Evolutionary conservation across 2,888 invertebrate species (phyloP), one percentile per base, ranked within the genome.

Genomic region (Tenthredo distinguenda): DNA sequence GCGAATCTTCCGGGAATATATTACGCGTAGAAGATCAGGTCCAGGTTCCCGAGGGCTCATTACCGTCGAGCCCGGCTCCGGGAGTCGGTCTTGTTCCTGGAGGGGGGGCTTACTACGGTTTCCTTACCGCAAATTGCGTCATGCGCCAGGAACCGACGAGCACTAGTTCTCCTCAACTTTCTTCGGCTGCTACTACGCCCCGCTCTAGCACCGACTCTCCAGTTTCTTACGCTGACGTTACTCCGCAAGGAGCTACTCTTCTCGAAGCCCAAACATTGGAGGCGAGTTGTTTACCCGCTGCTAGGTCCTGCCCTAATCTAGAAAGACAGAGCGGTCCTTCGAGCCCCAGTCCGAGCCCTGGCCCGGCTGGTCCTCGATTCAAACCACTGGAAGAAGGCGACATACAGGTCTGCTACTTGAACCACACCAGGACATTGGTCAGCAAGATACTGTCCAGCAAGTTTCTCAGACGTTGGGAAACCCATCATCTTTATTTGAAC

Each of bases 371-470:
- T 0, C 96, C 96, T 0, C 94, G 96, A 50, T 96, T 96, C 93
- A 97, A 96, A 92, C 94, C 97, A 71, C 95, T 97, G 77, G 94
- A 95, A 21, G 97, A 97, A 89, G 97, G 97, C 1, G 95, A 96
- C 87, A 95, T 97, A 62, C 96, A 96, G 91, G 95, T 97, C 86
- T 97, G 97, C 94, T 95, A 96, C 90, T 95, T 97, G 88, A 96
- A 97, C 90, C 97, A 97, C 92, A 96, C 96, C 4, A 94, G 96
- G 88, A 97, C 97, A 55, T 96, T 97, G 86, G 96, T 97, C 87
- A 96, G 96, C 93, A 97, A 97, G 94, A 96, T 97, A 88, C 94
- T 97, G 89, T 96, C 96, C 85, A 96, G 97, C 87, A 96, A 97
- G 93, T 97, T 97, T 92, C 94, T 97, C 62, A 94, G 97, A 82